Evolutionary conservation across 2,113 vertebrate genomes (phyloP), one percentile per base, ranked within the genome.

Genomic region (Phylloscopus trochiloides): DNA sequence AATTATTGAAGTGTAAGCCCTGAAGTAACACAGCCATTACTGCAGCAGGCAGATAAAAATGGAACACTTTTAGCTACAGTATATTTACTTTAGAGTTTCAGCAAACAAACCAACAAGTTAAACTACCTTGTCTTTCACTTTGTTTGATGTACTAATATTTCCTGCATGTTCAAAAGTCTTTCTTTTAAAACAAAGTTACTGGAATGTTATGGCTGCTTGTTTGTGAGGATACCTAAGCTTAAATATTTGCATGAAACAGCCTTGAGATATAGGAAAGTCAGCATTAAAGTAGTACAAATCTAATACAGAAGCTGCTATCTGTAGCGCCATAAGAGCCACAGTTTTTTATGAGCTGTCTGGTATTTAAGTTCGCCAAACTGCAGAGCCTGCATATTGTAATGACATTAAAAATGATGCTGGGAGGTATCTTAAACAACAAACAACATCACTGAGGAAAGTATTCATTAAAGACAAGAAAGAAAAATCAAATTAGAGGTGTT

Each of bases 1-100:
- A 99, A 99, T 99, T 99, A 99, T 99, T 99, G 98, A 99, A 98
- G 98, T 91, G 96, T 98, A 98, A 98, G 98, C 98, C 98, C 97
- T 95, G 97, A 98, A 98, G 99, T 98, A 98, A 98, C 98, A 98
- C 98, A 98, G 97, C 98, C 98, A 98, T 98, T 98, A 97, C 98
- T 96, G 97, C 97, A 94, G 98, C 97, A 98, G 98, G 98, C 98
- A 97, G 98, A 98, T 98, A 98, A 98, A 99, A 98, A 98, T 98
- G 97, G 97, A 97, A 98, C 97, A 98, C 97, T 98, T 98, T 98
- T 97, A 98, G 98, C 98, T 98, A 84, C 97, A 97, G 95, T 98
- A 97, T 98, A 98, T 98, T 98, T 98, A 98, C 98, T 98, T 97
- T 97, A 85, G 97, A 98, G 97, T 98, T 98, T 97, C 97, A 97